These are phyloP conservation scores for Augochlorella aurata DNA, from an alignment of 2,888 invertebrate genomes.

Conservation along the genomic window DNA sequence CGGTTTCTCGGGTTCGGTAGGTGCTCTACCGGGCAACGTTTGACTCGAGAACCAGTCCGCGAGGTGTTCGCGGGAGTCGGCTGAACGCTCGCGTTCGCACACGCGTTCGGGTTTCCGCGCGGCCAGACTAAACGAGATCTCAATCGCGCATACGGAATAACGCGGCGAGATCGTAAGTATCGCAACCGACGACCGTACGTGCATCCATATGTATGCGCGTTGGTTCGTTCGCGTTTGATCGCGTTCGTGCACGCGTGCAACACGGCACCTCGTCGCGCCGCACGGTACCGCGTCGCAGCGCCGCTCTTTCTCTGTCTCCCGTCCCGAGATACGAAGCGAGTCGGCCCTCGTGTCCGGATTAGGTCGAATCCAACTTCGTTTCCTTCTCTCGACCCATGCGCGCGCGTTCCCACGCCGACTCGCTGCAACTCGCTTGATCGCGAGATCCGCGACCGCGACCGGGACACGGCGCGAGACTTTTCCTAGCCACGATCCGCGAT, in stretches of 20 bases:
- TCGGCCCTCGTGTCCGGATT: slow-evolving; percentile 4
- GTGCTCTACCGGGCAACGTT: slow-evolving; percentile 31
- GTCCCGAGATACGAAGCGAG: not conserved
- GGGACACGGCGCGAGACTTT: not conserved
- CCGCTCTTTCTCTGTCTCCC: not conserved
- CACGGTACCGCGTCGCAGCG: not conserved
- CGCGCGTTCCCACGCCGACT: slow-evolving; percentile 23
- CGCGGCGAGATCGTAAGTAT: slow-evolving; percentile 64
- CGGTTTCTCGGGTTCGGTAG: slow-evolving; percentile 38
- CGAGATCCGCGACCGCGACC: not conserved
- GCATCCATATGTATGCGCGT: slow-evolving; percentile 27
- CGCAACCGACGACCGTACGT: slow-evolving; percentile 57
- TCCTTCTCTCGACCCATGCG: not conserved
- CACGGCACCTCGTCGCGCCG: slow-evolving; percentile 3
- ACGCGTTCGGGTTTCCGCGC: slow-evolving; percentile 51
- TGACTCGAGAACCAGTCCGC: slow-evolving; percentile 36
- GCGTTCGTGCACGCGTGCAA: slow-evolving; percentile 19
- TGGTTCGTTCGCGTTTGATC: not conserved
- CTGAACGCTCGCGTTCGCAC: slow-evolving; percentile 22
- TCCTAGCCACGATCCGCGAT: not conserved
- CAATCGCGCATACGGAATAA: slow-evolving; percentile 67
- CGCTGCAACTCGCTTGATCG: slow-evolving; percentile 5
- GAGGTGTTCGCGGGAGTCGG: slow-evolving; percentile 32
- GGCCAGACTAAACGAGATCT: slow-evolving; percentile 61
- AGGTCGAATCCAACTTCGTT: slow-evolving; percentile 1